Conservation (phyloP, 2,888 invertebrate species). For the Cheilosia vulpina region DNA sequence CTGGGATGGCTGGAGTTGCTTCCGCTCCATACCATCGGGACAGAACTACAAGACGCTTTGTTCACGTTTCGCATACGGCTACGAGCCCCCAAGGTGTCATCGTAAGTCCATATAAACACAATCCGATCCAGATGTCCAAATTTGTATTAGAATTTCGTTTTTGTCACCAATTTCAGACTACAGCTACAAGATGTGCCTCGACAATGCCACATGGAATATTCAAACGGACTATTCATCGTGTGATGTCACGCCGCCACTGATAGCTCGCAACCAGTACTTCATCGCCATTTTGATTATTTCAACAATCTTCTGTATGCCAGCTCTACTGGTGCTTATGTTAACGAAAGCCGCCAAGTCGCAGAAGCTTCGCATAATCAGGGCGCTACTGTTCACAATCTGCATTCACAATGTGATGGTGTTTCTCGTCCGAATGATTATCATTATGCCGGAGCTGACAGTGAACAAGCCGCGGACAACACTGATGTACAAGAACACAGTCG, state of each 20-base stretch:
- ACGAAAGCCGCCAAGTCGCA: slow-evolving; percentile 85
- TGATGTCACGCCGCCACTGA: slow-evolving; percentile 85
- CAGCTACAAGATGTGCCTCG: slow-evolving; percentile 85
- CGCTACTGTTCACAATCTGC: slow-evolving; percentile 86
- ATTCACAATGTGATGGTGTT: slow-evolving; percentile 86
- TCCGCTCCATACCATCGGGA: slow-evolving; percentile 83
- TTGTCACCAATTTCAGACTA: slow-evolving; percentile 83
- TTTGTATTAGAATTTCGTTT: slow-evolving; percentile 11
- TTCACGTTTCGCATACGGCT: slow-evolving; percentile 86
- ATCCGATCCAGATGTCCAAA: not conserved
- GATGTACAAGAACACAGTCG: slow-evolving; percentile 84
- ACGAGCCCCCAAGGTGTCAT: slow-evolving; percentile 85
- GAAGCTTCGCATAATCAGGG: slow-evolving; percentile 86
- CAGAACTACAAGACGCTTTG: slow-evolving; percentile 84
- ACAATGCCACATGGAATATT: slow-evolving; percentile 85
- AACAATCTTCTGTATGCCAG: slow-evolving; percentile 85
- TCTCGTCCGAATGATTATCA: slow-evolving; percentile 85
- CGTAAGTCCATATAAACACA: slow-evolving; percentile 83
- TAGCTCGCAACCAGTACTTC: slow-evolving; percentile 85
- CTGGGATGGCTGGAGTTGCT: slow-evolving; percentile 88
- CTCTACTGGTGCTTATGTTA: slow-evolving; percentile 85
- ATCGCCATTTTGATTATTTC: slow-evolving; percentile 85
- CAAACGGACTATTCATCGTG: slow-evolving; percentile 86
- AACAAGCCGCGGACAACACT: slow-evolving; percentile 82
- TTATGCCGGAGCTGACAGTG: slow-evolving; percentile 84